Evolutionary conservation across 2,113 vertebrate species (phyloP).

Genomic region (Abramis brama): DNA sequence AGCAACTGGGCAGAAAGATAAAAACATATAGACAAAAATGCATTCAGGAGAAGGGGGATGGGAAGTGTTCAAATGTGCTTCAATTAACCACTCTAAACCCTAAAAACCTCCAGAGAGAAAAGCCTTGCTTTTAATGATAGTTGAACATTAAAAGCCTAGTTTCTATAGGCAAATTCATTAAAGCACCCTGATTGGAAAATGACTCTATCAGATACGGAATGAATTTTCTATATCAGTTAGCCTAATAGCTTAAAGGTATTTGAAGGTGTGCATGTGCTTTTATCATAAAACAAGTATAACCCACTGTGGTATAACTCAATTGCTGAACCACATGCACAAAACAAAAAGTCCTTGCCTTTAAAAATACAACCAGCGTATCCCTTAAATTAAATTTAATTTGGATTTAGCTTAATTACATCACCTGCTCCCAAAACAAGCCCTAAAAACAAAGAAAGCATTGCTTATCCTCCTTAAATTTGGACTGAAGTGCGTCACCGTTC

Average conservation of each 20-base stretch:
- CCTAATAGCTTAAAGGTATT: slow-evolving; percentile 63
- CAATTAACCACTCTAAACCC: slow-evolving; percentile 28
- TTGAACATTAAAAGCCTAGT: slow-evolving; percentile 42
- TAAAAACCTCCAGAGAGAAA: slow-evolving; percentile 1
- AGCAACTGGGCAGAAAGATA: slow-evolving; percentile 50
- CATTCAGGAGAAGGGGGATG: slow-evolving; percentile 41
- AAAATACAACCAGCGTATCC: not conserved
- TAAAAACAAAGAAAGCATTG: not conserved
- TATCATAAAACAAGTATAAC: slow-evolving; percentile 48
- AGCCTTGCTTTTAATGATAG: slow-evolving; percentile 33
- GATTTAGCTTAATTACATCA: slow-evolving; percentile 1
- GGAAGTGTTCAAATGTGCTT: slow-evolving; percentile 45
- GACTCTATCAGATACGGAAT: slow-evolving; percentile 58
- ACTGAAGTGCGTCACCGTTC: not conserved
- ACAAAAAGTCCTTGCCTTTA: not conserved
- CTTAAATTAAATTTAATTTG: not conserved
- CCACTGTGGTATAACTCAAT: not conserved
- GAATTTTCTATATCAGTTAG: slow-evolving; percentile 64
- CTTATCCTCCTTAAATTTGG: slow-evolving; percentile 26
- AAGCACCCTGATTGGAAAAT: slow-evolving; percentile 59
- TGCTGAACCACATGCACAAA: not conserved
- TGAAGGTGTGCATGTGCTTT: slow-evolving; percentile 6
- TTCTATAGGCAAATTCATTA: slow-evolving; percentile 51
- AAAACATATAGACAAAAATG: slow-evolving; percentile 40
- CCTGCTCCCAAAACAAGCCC: slow-evolving; percentile 4